Conservation (phyloP, 2,113 vertebrate species). For the Lontra canadensis region DNA sequence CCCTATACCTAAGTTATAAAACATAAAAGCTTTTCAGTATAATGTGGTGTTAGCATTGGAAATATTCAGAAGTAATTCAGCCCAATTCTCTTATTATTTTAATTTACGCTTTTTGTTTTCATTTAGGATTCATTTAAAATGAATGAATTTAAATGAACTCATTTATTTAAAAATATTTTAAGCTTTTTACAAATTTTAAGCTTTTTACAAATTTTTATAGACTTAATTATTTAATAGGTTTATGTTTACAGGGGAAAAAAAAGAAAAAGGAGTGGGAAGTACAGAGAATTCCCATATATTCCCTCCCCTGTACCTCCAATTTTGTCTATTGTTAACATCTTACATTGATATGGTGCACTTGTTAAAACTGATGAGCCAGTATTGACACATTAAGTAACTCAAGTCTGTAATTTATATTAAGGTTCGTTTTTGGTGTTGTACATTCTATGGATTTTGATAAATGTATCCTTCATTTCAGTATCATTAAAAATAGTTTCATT, state of each 20-base stretch:
- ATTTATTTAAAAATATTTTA: too few species aligned
- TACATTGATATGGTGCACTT: not conserved
- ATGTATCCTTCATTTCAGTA: not conserved
- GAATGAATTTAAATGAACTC: too few species aligned
- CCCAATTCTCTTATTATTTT: not conserved
- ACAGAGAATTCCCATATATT: not conserved
- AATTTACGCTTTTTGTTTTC: not conserved
- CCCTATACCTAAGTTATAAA: not conserved
- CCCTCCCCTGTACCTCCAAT: not conserved
- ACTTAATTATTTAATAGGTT: not conserved
- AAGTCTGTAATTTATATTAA: not conserved
- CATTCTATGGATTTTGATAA: not conserved
- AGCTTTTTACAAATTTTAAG: not conserved
- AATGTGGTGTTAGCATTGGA: not conserved
- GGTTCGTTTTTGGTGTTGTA: not conserved
- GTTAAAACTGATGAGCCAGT: not conserved
- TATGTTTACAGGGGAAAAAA: not conserved
- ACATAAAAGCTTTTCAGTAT: not conserved
- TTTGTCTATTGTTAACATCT: not conserved
- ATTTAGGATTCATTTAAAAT: too few species aligned
- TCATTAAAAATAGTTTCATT: not conserved
- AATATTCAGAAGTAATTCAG: constrained; percentile 16
- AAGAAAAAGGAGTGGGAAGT: not conserved
- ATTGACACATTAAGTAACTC: not conserved
- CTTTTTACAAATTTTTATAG: not conserved